These are phyloP conservation scores for Ditula angustiorana DNA, from an alignment of 2,888 invertebrate genomes.

Conservation along the genomic window DNA sequence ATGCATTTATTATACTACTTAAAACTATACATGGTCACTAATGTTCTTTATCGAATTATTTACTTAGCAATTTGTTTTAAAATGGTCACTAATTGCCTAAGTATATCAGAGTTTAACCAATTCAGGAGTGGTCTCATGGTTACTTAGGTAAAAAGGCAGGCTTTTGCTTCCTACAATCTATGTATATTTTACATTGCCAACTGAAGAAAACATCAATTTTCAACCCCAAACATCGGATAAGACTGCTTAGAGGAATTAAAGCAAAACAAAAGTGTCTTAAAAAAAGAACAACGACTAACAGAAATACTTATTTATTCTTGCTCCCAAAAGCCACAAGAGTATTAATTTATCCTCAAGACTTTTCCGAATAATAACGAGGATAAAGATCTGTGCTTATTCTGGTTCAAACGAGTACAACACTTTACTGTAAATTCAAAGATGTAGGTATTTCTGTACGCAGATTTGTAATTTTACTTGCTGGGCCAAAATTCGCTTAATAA, in stretches of 20 bases:
- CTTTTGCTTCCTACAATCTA: no score
- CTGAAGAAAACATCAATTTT: not conserved
- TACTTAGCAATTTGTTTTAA: no score
- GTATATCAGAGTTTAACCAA: no score
- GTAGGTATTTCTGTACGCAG: not conserved
- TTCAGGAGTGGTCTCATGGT: no score
- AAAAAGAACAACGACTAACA: not conserved
- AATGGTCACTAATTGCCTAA: no score
- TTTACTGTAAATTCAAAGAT: not conserved
- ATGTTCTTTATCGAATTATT: no score
- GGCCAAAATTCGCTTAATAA: no score
- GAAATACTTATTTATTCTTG: slow-evolving; percentile 16
- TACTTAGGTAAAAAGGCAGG: no score
- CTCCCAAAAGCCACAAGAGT: slow-evolving; percentile 18
- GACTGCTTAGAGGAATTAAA: not conserved
- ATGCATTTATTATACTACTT: no score
- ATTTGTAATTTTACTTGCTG: not conserved
- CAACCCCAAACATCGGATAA: not conserved
- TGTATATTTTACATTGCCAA: no score
- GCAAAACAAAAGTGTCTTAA: no score
- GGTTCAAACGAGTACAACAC: not conserved
- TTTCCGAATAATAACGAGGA: slow-evolving; percentile 26
- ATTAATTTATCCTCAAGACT: slow-evolving; percentile 34
- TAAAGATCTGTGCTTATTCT: slow-evolving; percentile 27
- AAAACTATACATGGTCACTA: no score